Evolutionary conservation across 2,113 vertebrate species (phyloP).

Genomic region (Tinamus guttatus): DNA sequence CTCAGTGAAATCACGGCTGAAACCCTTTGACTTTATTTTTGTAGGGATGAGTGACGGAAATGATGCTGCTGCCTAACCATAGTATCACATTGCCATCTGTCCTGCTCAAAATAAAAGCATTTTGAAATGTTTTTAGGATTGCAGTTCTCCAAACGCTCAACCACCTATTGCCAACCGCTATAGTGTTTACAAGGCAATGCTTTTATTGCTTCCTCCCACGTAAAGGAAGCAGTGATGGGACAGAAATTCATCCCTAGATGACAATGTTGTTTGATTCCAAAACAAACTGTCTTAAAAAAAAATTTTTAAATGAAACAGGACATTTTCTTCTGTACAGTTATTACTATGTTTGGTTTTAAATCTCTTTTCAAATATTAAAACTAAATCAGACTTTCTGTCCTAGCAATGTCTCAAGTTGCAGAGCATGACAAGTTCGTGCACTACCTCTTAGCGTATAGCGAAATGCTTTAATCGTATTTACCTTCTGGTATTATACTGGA

Average conservation of each 20-base stretch:
- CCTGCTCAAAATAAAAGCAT: conserved; percentile 35
- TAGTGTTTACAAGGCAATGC: conserved; percentile 48
- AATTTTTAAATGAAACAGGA: conserved; percentile 19
- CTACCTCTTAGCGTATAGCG: background rate
- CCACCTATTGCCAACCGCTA: conserved; percentile 11
- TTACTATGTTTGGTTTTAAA: background rate
- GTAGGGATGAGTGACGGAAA: background rate
- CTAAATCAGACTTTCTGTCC: background rate
- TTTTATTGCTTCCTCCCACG: conserved; percentile 58
- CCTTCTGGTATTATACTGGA: background rate
- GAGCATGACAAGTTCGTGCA: background rate
- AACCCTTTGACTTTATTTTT: background rate
- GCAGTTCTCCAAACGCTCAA: conserved; percentile 20
- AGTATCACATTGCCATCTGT: background rate
- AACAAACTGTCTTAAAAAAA: conserved; percentile 39
- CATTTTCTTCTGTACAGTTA: background rate
- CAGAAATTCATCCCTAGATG: conserved; percentile 62
- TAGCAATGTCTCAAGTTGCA: background rate
- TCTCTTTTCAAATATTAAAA: background rate
- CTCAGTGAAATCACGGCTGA: background rate
- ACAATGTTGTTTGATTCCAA: conserved; percentile 37
- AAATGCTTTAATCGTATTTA: background rate
- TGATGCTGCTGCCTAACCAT: background rate
- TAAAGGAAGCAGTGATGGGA: conserved; percentile 56
- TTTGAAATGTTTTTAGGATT: conserved; percentile 17